Evolutionary conservation across 2,888 invertebrate species (phyloP), one percentile per base, ranked within the genome.

Genomic region (Iphiclides podalirius): DNA sequence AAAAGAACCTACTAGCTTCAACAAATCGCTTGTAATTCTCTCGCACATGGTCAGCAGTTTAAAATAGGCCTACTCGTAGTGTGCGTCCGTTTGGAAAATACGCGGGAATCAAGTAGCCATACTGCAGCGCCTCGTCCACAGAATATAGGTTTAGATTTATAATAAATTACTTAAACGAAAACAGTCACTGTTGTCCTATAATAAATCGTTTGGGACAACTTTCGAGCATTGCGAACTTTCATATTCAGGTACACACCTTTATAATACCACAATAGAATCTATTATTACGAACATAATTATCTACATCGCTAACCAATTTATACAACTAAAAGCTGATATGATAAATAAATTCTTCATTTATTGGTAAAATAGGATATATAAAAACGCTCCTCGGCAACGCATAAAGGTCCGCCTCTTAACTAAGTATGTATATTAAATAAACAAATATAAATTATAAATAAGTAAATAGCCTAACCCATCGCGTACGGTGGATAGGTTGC

Each of bases 321-420:
- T 77, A 79, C 68, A 83, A 78, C 72, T 80, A 78, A 79, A 75
- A 75, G 70, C 67, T 72, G 75, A 79, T 81, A 79, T 73, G 74
- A 83, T 83, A 85, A 85, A 86, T 85, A 84, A 84, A 80, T 78
- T 79, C 75, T 79, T 78, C 76, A 70, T 73, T 73, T 74, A 79
- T 59, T 79, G 77, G 79, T 80, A 75, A 79, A 74, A 73, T 75
- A 71, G 61, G 61, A 73, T 76, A 70, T 72, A 70, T 70, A 70
- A 69, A 28, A 65, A 33, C 20, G 14, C 9, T 23, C 35, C 35
- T 28, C 72, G 67, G 73, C 76, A 79, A 80, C 75, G 77, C 79
- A 72, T 73, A 67, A 67, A 66, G 28, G 7, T 9, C 28, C n/a
- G 8, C 2, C 28, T 28, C 28, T 28, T 28, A 28, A 3, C 28